Evolutionary conservation across 2,113 vertebrate species (phyloP).

Genomic region (Gymnarchus niloticus): DNA sequence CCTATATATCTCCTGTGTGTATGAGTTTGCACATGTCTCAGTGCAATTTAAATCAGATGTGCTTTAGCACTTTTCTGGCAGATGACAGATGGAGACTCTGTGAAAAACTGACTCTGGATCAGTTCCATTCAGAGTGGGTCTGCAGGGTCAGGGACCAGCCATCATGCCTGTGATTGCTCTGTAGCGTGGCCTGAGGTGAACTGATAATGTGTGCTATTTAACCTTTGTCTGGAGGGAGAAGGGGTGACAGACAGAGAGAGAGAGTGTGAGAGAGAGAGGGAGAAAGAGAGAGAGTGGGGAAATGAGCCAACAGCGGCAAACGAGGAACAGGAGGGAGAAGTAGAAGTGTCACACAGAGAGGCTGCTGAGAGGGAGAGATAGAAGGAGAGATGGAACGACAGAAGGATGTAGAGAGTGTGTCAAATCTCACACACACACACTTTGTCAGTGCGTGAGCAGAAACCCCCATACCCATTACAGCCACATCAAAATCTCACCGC

Average conservation of each 20-base stretch:
- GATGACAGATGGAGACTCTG: neutral
- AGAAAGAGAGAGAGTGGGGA: neutral
- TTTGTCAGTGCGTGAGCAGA: neutral
- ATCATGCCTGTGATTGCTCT: neutral
- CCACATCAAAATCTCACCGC: neutral
- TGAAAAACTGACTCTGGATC: neutral
- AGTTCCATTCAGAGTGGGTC: neutral
- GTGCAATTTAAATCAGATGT: neutral
- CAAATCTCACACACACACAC: neutral
- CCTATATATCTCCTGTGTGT: neutral
- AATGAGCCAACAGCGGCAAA: neutral
- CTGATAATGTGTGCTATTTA: neutral
- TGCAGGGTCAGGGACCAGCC: neutral
- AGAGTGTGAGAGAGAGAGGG: constrained; percentile 7
- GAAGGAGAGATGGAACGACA: neutral
- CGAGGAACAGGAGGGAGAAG: neutral
- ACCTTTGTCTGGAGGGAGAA: neutral
- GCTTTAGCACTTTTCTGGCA: neutral
- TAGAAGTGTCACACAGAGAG: neutral
- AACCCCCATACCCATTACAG: neutral
- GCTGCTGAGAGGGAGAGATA: neutral
- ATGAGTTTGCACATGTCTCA: neutral
- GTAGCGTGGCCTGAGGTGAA: neutral
- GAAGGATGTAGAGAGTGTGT: constrained; percentile 15
- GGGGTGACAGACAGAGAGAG: neutral